A percentile compares a stretch with the other conserved stretches of the same genome.
Evolutionary conservation across 2,113 vertebrate genomes (phyloP).

Genomic region (Pholis gunnellus): DNA sequence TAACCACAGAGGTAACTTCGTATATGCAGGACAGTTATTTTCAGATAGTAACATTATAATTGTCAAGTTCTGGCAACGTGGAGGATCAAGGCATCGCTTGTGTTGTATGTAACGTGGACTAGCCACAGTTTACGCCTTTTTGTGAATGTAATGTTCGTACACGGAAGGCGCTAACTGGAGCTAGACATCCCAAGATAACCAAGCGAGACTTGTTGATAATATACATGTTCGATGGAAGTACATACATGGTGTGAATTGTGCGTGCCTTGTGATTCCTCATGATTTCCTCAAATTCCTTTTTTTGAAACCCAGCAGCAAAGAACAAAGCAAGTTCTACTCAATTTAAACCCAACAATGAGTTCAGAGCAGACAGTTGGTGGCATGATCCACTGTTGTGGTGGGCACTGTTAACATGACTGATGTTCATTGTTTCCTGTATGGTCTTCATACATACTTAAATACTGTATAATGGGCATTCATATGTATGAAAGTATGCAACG

Average conservation of each 20-base stretch:
- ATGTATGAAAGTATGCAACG: not conserved
- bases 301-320: not conserved
- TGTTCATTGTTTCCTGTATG: not conserved
- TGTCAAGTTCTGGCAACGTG: conserved; percentile 10
- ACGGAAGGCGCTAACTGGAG: not conserved
- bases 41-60: not conserved
- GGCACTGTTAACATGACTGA: not conserved
- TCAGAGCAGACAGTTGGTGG: not conserved
- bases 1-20: conserved; percentile 45
- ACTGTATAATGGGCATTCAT: not conserved
- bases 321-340: not conserved
- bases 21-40: not conserved
- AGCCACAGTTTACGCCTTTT: not conserved
- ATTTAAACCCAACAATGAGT: not conserved
- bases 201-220: not conserved
- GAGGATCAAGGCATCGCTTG: not conserved
- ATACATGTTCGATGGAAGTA: not conserved
- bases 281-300: not conserved
- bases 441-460: not conserved
- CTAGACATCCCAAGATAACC: not conserved
- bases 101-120: not conserved
- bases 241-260: not conserved
- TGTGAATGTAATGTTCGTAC: not conserved
- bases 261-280: too few species aligned
- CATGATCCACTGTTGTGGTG: not conserved